Base-by-base conservation (phyloP, 2,113 vertebrate genomes). In the Turnix velox region DNA sequence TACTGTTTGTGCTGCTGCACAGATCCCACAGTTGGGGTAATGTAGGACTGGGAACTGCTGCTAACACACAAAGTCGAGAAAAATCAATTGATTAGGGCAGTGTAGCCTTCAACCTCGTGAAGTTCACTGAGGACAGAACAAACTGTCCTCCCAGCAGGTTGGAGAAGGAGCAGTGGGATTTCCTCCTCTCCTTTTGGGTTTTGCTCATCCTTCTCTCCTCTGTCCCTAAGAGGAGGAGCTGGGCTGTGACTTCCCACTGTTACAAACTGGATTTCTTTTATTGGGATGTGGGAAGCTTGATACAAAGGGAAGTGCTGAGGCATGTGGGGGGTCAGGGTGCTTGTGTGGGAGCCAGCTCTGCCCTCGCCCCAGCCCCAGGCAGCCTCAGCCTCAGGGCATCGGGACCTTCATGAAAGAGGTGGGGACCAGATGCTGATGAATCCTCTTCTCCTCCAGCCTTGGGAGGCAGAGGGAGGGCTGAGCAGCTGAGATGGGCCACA, bases 401-500 rank as follows among this genome's bases (percentile, higher is more conserved):
- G 1, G n/a, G 83, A 57, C 51, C 83, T 61, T 6, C 51, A 18
- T 33, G 45, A 6, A 40, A 52, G 84, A 75, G 74, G 92, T 31
- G 45, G 88, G 80, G 77, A 82, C 13, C 1, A 2, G n/a, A 16
- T 35, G 39, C 85, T 33, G 86, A 9, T 37, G 77, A 52, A 86
- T 67, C 45, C 3, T 2, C 9, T 45, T 45, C 71, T 68, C 14
- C 89, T 76, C 40, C 69, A 15, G 62, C 72, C 61, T 66, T 51
- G 92, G 92, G 85, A 87, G 94, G n/a, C 65, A 25, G 84, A 92
- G 72, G 90, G 75, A 40, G 77, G 27, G 76, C 80, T 71, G 78
- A 74, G 93, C 68, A n/a, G 74, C 92, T 18, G 91, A 59, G 72
- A 43, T 30, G 66, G 31, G 84, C 2, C 14, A 61, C 37, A 71